Percentiles rank a stretch among this genome's conserved stretches.
Conservation (phyloP, 1,140 invertebrate genomes). For the Drosophila mauritiana region DNA sequence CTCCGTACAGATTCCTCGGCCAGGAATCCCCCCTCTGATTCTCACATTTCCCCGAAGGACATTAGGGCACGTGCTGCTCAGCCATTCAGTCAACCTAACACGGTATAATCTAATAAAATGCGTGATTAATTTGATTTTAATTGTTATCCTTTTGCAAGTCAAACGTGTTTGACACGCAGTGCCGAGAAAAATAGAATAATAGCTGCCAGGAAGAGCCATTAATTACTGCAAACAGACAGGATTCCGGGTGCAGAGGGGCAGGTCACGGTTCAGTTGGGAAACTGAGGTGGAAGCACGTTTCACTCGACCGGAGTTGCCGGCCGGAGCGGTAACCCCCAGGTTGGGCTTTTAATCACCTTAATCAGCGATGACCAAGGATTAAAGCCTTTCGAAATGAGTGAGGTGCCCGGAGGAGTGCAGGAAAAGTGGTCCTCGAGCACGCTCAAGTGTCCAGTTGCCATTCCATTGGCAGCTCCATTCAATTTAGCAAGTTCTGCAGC, state of each 20-base stretch:
- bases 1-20: not conserved
- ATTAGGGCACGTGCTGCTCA: conserved; percentile 59
- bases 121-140: conserved; percentile 83
- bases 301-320: conserved; percentile 44
- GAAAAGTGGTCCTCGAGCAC: conserved; percentile 29
- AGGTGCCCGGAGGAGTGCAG: conserved; percentile 13
- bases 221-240: conserved; percentile 58
- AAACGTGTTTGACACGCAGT: conserved; percentile 68
- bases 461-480: conserved; percentile 32
- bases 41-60: conserved; percentile 17
- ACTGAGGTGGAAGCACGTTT: conserved; percentile 65
- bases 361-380: conserved; percentile 64
- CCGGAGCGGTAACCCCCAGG: conserved; percentile 10
- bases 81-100: conserved; percentile 65
- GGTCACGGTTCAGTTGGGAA: conserved; percentile 30
- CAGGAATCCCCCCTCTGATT: conserved; percentile 15
- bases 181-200: conserved; percentile 66
- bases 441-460: conserved; percentile 19
- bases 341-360: conserved; percentile 64
- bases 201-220: conserved; percentile 73
- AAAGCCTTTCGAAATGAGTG: conserved; percentile 42
- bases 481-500: conserved; percentile 60
- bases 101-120: conserved; percentile 81
- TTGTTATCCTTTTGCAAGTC: conserved; percentile 77
- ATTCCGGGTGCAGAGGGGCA: conserved; percentile 10